Conservation (phyloP, 2,888 invertebrate species). For the Branchellion lobata region DNA sequence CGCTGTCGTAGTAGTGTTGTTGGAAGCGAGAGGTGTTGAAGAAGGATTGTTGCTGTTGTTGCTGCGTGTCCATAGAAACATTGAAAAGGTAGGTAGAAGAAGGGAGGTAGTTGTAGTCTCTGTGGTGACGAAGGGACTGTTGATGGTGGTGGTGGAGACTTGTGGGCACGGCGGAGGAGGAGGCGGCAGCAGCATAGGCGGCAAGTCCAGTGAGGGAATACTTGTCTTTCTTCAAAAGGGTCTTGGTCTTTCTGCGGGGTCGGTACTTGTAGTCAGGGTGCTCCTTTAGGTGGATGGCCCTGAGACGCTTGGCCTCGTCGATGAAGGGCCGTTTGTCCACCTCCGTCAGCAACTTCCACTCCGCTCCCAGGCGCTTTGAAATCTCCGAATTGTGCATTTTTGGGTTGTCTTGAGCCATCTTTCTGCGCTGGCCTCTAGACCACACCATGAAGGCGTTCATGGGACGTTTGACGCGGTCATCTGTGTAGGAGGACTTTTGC, state of each 20-base stretch:
- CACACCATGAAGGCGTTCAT: slow-evolving; percentile 37
- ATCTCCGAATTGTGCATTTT: slow-evolving; percentile 89
- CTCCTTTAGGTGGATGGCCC: slow-evolving; percentile 28
- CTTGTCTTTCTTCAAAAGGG: slow-evolving; percentile 22
- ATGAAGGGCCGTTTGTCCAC: slow-evolving; percentile 31
- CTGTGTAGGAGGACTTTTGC: slow-evolving; percentile 6
- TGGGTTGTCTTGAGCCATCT: slow-evolving; percentile 92
- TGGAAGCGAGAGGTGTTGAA: background rate
- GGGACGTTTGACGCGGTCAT: slow-evolving; percentile 23
- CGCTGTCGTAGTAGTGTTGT: background rate
- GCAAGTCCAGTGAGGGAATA: slow-evolving; percentile 29
- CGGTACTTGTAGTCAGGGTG: slow-evolving; percentile 78
- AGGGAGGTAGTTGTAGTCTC: slow-evolving; percentile 7
- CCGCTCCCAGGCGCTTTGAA: slow-evolving; percentile 20
- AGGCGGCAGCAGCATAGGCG: slow-evolving; percentile 20
- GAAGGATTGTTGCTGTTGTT: slow-evolving; percentile 14
- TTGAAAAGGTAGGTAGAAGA: slow-evolving; percentile 18
- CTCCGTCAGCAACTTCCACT: slow-evolving; percentile 28
- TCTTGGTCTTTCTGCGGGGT: slow-evolving; percentile 67
- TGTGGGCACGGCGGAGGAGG: background rate
- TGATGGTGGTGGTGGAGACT: background rate
- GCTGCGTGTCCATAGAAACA: background rate
- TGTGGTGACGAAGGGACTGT: background rate
- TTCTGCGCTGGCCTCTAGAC: slow-evolving; percentile 20
- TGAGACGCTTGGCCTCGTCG: slow-evolving; percentile 20